Conservation (phyloP, 2,888 invertebrate genomes). For the Scaptomyza flava region DNA sequence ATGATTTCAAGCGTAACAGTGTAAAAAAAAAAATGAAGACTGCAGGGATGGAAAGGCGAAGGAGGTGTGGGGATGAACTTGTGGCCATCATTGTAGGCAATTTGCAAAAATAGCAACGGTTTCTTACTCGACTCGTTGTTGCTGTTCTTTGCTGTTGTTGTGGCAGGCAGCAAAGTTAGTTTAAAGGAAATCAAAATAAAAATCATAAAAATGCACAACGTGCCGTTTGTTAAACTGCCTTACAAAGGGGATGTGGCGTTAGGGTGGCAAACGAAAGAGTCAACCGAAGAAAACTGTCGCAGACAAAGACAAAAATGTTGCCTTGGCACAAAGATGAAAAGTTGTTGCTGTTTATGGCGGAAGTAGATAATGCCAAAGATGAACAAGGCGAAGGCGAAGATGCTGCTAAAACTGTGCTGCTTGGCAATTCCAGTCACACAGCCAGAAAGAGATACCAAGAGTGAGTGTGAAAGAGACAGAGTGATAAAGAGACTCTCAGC, state of each 20-base stretch:
- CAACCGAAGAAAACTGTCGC: conserved; percentile 18
- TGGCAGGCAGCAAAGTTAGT: conserved; percentile 65
- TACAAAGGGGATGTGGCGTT: background rate
- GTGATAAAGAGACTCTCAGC: conserved; percentile 4
- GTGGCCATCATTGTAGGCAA: conserved; percentile 78
- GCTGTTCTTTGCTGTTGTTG: conserved; percentile 29
- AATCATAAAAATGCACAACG: conserved; percentile 79
- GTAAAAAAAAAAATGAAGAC: conserved; percentile 40
- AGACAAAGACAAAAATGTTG: conserved; percentile 66
- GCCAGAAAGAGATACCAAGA: conserved; percentile 6
- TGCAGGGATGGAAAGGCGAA: conserved; percentile 8
- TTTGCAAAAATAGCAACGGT: conserved; percentile 79
- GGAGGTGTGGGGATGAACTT: conserved; percentile 56
- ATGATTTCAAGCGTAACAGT: conserved; percentile 62
- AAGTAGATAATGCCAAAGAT: conserved; percentile 78
- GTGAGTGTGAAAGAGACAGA: background rate
- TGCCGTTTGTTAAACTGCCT: conserved; percentile 62
- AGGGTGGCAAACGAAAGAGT: conserved; percentile 13
- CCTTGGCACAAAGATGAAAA: conserved; percentile 78
- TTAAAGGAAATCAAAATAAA: conserved; percentile 81
- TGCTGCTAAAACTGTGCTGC: conserved; percentile 23
- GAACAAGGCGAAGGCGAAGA: conserved; percentile 62
- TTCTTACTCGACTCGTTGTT: conserved; percentile 32
- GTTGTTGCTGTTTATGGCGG: conserved; percentile 78
- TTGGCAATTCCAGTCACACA: conserved; percentile 52